Base-by-base conservation (phyloP, 1,140 invertebrate species). In the Ceratosolen fusciceps region DNA sequence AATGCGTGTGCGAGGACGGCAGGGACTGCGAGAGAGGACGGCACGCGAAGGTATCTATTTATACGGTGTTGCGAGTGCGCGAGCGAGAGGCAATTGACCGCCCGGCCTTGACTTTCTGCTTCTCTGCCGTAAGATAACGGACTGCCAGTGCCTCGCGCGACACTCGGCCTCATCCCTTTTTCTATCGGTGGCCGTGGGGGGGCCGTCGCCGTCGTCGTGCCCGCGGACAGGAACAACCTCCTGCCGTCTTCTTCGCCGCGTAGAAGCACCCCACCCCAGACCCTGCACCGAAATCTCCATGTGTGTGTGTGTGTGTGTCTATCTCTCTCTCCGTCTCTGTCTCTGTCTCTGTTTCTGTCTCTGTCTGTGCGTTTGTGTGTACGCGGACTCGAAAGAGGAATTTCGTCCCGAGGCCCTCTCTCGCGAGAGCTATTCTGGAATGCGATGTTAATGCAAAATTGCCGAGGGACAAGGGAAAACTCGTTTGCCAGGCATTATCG, bases 61-160 rank as follows among this genome's bases (percentile, higher is more conserved):
- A 87, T 87, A 86, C 81, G 82, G 67, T 81, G 84, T 49, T 52
- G 68, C 34, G 70, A 71, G 56, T 31, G 58, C 43, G 21, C 49
- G 12, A 0, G 21, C 16, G 60, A 77, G 72, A 62, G 87, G 87
- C 85, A 85, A 87, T 85, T 87, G 87, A 88, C 87, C 87, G 87
- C 83, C 83, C 86, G 87, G 85, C 86, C 87, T 88, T 88, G 87
- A 88, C 86, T 87, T 88, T 83, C 84, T 82, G 82, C 83, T 84
- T 83, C 84, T 79, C 84, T 79, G 77, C 83, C 72, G 77, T 60
- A 75, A 77, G 68, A 70, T 77, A 77, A 80, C 79, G 79, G 79
- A 73, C 68, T 68, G 21, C 26, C 49, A 43, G 29, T 10, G 58
- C 34, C 9, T 43, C 47, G 24, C 56, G n/a, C 65, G 37, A 34